Percentiles rank a stretch among this genome's conserved stretches.
Evolutionary conservation across 2,888 invertebrate species (phyloP).

Genomic region (Parnassius mnemosyne): DNA sequence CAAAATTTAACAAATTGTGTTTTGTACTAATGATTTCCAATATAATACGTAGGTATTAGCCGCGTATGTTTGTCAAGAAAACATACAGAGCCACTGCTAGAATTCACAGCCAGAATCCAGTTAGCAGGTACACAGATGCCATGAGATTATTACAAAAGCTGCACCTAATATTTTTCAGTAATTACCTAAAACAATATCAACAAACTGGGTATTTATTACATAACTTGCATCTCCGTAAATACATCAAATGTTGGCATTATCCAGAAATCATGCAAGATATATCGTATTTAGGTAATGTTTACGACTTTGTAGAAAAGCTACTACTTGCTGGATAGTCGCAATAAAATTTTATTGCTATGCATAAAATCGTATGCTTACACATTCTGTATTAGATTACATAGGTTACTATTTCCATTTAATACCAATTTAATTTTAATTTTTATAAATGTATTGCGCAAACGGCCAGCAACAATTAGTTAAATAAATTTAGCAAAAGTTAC

Average conservation of each 20-base stretch:
- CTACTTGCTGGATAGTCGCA: constrained; percentile 28
- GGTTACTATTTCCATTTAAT: constrained; percentile 12
- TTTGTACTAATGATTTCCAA: no score
- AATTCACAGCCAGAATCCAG: no score
- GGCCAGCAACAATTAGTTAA: constrained; percentile 2
- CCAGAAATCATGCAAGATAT: constrained; percentile 23
- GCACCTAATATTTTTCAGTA: no score
- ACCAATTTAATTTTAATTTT: not conserved
- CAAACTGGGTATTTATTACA: no score
- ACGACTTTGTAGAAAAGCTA: constrained; percentile 40
- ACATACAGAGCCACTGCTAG: no score
- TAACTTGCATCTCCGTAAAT: constrained; percentile 19
- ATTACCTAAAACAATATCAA: no score
- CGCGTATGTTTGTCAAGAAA: no score
- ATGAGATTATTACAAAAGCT: no score
- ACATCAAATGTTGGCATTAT: constrained; percentile 9
- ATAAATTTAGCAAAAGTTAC: constrained; percentile 20
- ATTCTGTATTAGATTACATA: constrained; percentile 49
- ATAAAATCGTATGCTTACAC: constrained; percentile 55
- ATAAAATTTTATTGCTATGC: constrained; percentile 55
- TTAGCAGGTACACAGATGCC: no score
- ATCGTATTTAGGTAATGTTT: constrained; percentile 54
- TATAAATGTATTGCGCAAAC: not conserved
- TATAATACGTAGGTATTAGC: no score
- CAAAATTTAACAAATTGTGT: no score